These are phyloP conservation scores for Sphecodes monilicornis DNA, from an alignment of 2,888 invertebrate genomes.

Conservation along the genomic window DNA sequence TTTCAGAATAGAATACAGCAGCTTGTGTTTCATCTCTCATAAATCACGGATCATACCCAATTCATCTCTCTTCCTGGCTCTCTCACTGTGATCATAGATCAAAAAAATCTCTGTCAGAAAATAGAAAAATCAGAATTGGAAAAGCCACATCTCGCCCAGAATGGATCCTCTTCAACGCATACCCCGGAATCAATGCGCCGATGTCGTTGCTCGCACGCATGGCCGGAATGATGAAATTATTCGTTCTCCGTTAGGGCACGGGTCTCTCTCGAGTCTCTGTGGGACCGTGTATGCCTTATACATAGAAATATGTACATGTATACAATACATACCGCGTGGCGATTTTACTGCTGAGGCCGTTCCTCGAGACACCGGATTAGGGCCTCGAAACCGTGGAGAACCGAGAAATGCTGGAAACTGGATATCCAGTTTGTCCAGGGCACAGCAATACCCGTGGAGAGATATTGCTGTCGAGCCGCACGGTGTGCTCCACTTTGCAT, in stretches of 20 bases:
- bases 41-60: too few species aligned
- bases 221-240: constrained; percentile 59
- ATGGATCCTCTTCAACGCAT: too few species aligned
- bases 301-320: constrained; percentile 31
- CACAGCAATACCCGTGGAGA: constrained; percentile 71
- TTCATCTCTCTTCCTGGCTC: too few species aligned
- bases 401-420: constrained; percentile 75
- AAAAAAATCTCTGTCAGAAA: too few species aligned
- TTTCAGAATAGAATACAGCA: too few species aligned
- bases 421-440: constrained; percentile 73
- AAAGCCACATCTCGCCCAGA: too few species aligned
- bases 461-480: constrained; percentile 61
- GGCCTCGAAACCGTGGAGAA: constrained; percentile 72
- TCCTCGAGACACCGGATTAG: constrained; percentile 64
- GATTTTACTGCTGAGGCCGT: constrained; percentile 60
- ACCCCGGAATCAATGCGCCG: too few species aligned
- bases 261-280: background rate
- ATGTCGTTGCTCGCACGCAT: too few species aligned
- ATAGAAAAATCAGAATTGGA: too few species aligned
- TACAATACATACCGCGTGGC: constrained; percentile 40
- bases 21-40: too few species aligned
- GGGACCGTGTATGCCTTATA: constrained; percentile 14
- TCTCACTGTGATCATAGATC: too few species aligned
- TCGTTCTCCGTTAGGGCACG: constrained; percentile 41
- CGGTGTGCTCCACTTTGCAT: constrained; percentile 69